Conservation (phyloP, 2,113 vertebrate genomes). For the Nyctereutes procyonoides region DNA sequence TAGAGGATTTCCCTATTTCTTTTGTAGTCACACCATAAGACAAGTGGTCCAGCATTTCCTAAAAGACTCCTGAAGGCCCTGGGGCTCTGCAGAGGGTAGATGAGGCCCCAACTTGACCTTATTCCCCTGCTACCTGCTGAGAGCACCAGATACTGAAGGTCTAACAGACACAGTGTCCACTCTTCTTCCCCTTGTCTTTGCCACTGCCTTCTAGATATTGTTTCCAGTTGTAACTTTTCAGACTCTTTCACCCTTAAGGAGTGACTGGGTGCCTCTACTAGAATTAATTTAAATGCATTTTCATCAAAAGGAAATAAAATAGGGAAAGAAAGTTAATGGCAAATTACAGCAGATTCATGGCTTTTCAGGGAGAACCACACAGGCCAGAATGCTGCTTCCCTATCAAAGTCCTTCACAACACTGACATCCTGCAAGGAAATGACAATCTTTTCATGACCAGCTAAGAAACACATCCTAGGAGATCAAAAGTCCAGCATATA, state of each 20-base stretch:
- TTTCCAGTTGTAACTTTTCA: neutral
- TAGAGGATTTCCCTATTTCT: neutral
- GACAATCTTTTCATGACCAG: neutral
- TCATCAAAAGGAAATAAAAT: slow-evolving; percentile 31
- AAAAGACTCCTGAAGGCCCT: neutral
- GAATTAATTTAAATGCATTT: slow-evolving; percentile 32
- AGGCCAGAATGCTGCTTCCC: neutral
- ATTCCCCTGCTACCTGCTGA: neutral
- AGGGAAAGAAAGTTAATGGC: neutral
- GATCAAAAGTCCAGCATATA: neutral
- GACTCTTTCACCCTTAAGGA: neutral
- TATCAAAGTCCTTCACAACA: neutral
- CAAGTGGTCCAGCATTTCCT: neutral
- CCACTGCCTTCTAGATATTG: neutral
- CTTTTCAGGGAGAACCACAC: slow-evolving; percentile 1
- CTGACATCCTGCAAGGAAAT: neutral
- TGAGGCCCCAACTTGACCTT: neutral
- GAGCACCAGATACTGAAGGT: neutral
- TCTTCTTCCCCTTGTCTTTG: neutral
- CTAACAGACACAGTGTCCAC: neutral
- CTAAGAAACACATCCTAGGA: neutral
- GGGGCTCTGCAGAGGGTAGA: neutral
- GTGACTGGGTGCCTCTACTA: neutral
- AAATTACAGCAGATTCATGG: neutral
- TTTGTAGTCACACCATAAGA: neutral